Evolutionary conservation across 2,797 vertebrate genomes (phyloP), one percentile per base, ranked within the genome.

Genomic region (Masticophis lateralis): DNA sequence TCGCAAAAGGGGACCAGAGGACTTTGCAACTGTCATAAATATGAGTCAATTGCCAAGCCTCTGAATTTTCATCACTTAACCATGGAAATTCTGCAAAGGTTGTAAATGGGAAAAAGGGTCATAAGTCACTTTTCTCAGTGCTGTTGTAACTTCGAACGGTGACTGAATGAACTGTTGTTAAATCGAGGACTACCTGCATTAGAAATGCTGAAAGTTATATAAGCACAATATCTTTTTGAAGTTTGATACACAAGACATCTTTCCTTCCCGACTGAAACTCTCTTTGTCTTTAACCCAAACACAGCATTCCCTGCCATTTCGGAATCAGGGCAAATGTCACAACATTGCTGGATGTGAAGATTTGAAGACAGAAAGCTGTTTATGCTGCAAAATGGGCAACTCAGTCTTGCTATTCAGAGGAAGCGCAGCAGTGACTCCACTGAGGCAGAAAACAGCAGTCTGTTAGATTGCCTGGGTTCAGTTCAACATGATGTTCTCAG

Each of bases 221-320:
- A 61, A 43, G 57, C 47, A 22, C 16, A 53, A 53, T 13, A 43
- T 61, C 51, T 32, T 90, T 59, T 13, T 83, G n/a, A n/a, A 88
- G 20, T 10, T 11, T 16, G 37, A 20, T 13, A 37, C 20, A 28
- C 43, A 88, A 88, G 37, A 59, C 10, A 14, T 3, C 51, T 66
- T 22, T 28, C 66, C 12, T 1, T 51, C 74, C 37, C 1, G 66
- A 43, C 47, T 14, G 18, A 55, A 57, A 27, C 20, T 57, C 28
- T 59, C 16, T 63, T 59, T 13, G 32, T 27, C 27, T 53, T 53
- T 55, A 12, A 79, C 47, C 37, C 69, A 86, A 91, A 91, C 66
- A 86, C 18, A 89, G 91, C 93, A 94, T 91, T 93, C 88, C 90
- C 94, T 94, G 94, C 90, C 86, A 69, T 86, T 91, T 92, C 28